These are phyloP conservation scores for Drosophila crucigera DNA, from an alignment of 2,888 invertebrate genomes.

Conservation along the genomic window DNA sequence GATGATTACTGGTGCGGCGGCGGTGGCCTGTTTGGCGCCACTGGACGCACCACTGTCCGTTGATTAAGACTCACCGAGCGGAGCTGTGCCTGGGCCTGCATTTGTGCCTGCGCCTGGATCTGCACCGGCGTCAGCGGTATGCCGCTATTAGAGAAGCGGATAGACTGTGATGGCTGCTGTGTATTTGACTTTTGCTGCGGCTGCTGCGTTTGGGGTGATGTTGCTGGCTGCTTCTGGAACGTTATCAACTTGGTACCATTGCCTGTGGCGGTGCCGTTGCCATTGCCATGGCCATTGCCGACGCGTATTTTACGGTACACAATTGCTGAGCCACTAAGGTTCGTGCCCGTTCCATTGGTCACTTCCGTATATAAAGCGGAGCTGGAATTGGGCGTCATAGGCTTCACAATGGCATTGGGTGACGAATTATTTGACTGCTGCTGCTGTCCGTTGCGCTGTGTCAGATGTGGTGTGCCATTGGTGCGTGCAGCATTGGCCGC, in stretches of 20 bases:
- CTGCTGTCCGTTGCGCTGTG: slow-evolving; percentile 12
- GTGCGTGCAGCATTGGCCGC: slow-evolving; percentile 4
- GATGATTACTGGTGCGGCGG: slow-evolving; percentile 6
- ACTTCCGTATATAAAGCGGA: slow-evolving; percentile 22
- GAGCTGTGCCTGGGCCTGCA: slow-evolving; percentile 16
- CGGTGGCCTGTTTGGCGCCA: slow-evolving; percentile 3
- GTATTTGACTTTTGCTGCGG: background rate
- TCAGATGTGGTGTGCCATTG: background rate
- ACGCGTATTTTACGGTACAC: slow-evolving; percentile 51
- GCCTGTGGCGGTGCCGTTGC: slow-evolving; percentile 13
- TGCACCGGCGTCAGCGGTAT: background rate
- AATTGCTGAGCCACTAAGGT: background rate
- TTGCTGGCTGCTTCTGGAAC: slow-evolving; percentile 12
- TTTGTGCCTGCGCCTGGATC: slow-evolving; percentile 7
- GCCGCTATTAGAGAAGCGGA: background rate
- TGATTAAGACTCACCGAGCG: background rate
- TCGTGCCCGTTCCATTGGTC: slow-evolving; percentile 21
- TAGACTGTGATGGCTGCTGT: slow-evolving; percentile 6
- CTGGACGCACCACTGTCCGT: background rate
- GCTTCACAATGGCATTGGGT: background rate
- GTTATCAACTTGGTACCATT: slow-evolving; percentile 35
- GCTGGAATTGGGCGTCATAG: slow-evolving; percentile 21
- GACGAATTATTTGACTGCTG: slow-evolving; percentile 2
- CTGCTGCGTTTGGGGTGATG: background rate
- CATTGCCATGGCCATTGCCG: slow-evolving; percentile 26